Evolutionary conservation across 2,113 vertebrate genomes (phyloP).

Genomic region (Anas platyrhynchos): DNA sequence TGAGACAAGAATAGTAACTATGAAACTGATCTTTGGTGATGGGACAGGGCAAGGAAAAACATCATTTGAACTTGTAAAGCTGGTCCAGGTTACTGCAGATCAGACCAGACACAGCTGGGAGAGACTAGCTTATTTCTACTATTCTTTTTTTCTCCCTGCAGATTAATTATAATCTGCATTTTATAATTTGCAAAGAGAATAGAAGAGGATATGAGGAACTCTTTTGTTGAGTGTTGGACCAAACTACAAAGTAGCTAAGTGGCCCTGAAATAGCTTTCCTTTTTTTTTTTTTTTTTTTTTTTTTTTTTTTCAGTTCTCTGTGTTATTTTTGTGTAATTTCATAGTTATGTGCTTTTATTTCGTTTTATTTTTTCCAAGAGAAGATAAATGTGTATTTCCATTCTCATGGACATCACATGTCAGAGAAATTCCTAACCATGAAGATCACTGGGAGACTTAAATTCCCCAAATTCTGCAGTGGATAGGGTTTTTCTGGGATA

Average conservation of each 20-base stretch:
- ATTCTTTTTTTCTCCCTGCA: not conserved
- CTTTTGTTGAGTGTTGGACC: not conserved
- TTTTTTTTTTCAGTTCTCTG: not conserved
- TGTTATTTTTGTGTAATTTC: not conserved
- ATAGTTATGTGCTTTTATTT: rapidly evolving
- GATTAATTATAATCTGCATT: not conserved
- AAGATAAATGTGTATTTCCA: not conserved
- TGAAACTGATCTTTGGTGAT: not conserved
- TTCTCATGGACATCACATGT: not conserved
- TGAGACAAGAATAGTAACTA: not conserved
- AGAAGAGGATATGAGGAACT: not conserved
- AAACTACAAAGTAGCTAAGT: not conserved
- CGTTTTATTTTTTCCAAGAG: not conserved
- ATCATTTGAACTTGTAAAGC: not conserved
- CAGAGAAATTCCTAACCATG: not conserved
- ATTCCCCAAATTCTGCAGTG: not conserved
- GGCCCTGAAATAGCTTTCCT: not conserved
- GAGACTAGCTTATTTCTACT: not conserved
- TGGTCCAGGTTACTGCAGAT: not conserved
- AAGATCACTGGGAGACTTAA: not conserved
- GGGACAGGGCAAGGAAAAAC: not conserved
- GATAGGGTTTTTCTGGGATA: not conserved
- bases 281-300: not conserved
- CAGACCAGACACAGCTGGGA: not conserved
- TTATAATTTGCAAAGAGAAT: not conserved